Base-by-base conservation (phyloP, 1,140 invertebrate genomes). In the Dinoponera quadriceps region DNA sequence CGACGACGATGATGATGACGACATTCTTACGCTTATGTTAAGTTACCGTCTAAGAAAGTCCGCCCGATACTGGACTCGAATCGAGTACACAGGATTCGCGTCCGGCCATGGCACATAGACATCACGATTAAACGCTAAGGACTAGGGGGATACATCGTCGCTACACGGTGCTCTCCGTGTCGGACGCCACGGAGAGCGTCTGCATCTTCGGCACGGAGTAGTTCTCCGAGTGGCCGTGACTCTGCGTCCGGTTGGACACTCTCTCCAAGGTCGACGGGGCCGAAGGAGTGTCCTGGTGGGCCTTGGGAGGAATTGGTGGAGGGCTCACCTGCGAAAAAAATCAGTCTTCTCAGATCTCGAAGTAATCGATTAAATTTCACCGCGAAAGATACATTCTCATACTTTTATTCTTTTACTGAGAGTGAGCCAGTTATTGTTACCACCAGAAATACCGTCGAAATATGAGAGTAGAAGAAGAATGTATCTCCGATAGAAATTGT, bases 221-320 rank as follows among this genome's bases (percentile, higher is more conserved):
- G 83, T 95, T 95, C 81, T 95, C 95, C 13, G 91, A 85, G 25
- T 93, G 94, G 54, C 84, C 91, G 65, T 89, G 90, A 51, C n/a
- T 85, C 65, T 90, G 90, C 27, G 84, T 73, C 16, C 93, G 91
- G 86, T 72, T 92, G 20, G 90, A 90, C 13, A 89, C 86, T 55
- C 92, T 89, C 73, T 93, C 93, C 65, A 92, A 78, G 13, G 91
- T 95, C 9, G 94, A 94, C 13, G 94, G 91, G 0, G 93, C 93
- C 0, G 94, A 94, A 0, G 93, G 93, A 0, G 88, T 90, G n/a
- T 93, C 94, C 55, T 94, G 92, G 82, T 92, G 91, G 3, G 94
- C 94, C 90, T 95, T 96, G 0, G 95, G 95, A 16, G 95, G 95
- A 81, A 96, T 95, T 3, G 95, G 95, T 0, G 95, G 95, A 68